These are phyloP conservation scores for Grus americana DNA, from an alignment of 2,113 vertebrate genomes.

Conservation along the genomic window DNA sequence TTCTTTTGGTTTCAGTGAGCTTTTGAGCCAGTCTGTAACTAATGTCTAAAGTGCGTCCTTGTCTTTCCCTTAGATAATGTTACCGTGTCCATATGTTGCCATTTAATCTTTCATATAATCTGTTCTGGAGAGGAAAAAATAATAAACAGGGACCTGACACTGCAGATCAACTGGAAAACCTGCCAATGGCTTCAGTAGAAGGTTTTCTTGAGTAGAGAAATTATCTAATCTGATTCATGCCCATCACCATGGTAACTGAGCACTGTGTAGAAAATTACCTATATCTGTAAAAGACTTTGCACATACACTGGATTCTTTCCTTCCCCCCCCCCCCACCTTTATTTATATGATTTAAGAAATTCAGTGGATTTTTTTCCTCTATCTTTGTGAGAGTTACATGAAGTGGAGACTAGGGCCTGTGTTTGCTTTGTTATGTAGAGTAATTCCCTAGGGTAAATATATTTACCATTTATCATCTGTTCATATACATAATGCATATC, in stretches of 20 bases:
- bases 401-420: neutral
- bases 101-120: neutral
- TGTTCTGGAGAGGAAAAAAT: neutral
- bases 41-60: neutral
- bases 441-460: neutral
- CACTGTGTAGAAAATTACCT: neutral
- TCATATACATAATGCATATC: neutral
- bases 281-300: neutral
- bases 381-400: neutral
- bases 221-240: neutral
- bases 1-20: neutral
- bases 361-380: neutral
- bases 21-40: neutral
- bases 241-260: constrained; percentile 19
- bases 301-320: neutral
- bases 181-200: neutral
- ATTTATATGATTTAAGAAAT: neutral
- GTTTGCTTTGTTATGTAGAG: neutral
- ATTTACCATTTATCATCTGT: neutral
- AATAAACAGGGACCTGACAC: neutral
- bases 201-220: neutral
- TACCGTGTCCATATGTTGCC: fast-evolving
- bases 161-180: neutral
- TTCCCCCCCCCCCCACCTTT: neutral
- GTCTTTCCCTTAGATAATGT: neutral